These are phyloP conservation scores for Trididemnum miniatum DNA, from an alignment of 23 tunicate genomes.

Conservation along the genomic window DNA sequence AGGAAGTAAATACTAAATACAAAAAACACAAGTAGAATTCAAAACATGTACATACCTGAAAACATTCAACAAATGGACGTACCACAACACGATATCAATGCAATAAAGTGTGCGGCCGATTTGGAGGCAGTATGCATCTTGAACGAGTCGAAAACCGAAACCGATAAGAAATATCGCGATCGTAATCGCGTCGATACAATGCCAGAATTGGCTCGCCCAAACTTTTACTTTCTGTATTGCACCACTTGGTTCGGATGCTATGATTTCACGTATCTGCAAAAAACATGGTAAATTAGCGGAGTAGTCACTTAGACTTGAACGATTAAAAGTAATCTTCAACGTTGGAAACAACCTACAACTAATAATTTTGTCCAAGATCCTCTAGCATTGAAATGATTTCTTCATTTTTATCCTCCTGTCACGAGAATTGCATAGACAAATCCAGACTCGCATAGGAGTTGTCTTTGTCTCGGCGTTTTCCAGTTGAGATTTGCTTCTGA, in stretches of 20 bases:
- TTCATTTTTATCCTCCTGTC: too few relatives aligned
- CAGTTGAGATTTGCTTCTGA: too few relatives aligned
- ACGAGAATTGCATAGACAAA: too few relatives aligned
- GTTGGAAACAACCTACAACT: too few relatives aligned
- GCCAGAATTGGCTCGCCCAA: conserved; percentile 79
- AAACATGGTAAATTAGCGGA: background rate
- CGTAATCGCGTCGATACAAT: conserved; percentile 47
- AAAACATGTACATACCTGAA: conserved; percentile 54
- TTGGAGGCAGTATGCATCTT: conserved; percentile 32
- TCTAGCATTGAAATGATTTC: too few relatives aligned
- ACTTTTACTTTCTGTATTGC: conserved; percentile 61
- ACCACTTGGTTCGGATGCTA: conserved; percentile 79
- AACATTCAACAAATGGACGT: conserved; percentile 65
- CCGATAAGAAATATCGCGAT: conserved; percentile 53
- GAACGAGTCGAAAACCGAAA: conserved; percentile 49
- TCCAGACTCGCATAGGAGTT: too few relatives aligned
- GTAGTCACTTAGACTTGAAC: too few relatives aligned
- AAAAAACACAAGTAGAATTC: background rate
- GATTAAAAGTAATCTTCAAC: too few relatives aligned
- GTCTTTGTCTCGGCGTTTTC: too few relatives aligned
- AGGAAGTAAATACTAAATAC: background rate
- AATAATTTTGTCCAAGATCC: too few relatives aligned
- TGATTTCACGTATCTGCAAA: conserved; percentile 74
- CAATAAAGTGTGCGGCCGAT: conserved; percentile 77
- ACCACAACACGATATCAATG: conserved; percentile 84